Conservation (phyloP, 1,140 invertebrate genomes). For the Oryzaephilus surinamensis region DNA sequence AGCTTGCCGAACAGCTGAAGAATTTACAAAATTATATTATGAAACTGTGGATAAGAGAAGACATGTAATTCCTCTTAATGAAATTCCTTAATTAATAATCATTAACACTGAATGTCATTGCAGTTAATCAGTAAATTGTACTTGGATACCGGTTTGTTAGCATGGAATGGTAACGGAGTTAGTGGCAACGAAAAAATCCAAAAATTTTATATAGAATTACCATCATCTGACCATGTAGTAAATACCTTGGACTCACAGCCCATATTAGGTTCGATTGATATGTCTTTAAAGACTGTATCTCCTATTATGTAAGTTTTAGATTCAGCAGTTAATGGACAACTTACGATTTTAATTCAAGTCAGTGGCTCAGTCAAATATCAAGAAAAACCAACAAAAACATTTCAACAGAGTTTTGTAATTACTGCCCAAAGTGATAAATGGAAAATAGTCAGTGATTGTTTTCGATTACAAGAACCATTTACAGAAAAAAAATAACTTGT, state of each 20-base stretch:
- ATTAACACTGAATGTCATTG: conserved; percentile 23
- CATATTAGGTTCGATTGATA: too few relatives aligned
- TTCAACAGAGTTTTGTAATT: conserved; percentile 73
- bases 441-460: conserved; percentile 80
- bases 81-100: conserved; percentile 6
- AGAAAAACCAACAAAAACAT: conserved; percentile 50
- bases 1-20: conserved; percentile 63
- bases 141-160: conserved; percentile 61
- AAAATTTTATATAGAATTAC: conserved; percentile 66
- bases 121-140: conserved; percentile 67
- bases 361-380: conserved; percentile 61
- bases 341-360: conserved; percentile 64
- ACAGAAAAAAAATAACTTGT: background rate
- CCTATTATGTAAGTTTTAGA: conserved; percentile 24
- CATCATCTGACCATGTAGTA: conserved; percentile 56
- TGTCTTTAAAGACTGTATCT: background rate
- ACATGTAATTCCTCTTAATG: conserved; percentile 52
- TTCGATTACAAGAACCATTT: conserved; percentile 53
- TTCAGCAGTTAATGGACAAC: conserved; percentile 49
- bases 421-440: conserved; percentile 74
- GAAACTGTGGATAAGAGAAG: conserved; percentile 69
- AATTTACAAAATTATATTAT: conserved; percentile 75
- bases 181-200: conserved; percentile 63
- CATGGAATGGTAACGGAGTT: conserved; percentile 78
- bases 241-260: conserved; percentile 70